Base-by-base conservation (phyloP, 1,140 invertebrate species). In the Phortica variegata region DNA sequence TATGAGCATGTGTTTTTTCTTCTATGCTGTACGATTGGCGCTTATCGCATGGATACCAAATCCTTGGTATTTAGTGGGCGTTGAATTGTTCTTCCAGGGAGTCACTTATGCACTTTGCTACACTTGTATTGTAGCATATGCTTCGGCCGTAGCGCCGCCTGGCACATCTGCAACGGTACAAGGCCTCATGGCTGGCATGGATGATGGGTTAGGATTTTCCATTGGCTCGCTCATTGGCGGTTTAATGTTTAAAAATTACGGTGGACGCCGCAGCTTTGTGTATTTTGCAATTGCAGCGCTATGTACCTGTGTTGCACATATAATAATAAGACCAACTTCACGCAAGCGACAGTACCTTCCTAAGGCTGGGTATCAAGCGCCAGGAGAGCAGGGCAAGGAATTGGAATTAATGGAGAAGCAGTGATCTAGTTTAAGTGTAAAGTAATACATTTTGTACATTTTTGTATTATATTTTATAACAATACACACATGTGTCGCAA, bases 131-230 rank as follows among this genome's bases (percentile, higher is more conserved):
- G 88, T 90, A 4, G 83, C 83, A 0, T 90, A 90, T 61, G 88
- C 88, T 1, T 87, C 86, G 23, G 83, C 80, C 4, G 79, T 90
- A 15, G 81, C 87, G 0, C 88, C 89, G 1, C 82, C 84, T 0
- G 88, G 88, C 1, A 84, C 88, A n/a, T 88, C 87, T 3, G 87
- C 88, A 2, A 90, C 88, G 0, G 84, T 90, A 15, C 88, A 91
- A 69, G 88, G 88, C 1, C 81, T 91, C 29, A 85, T 88, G 21
- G 87, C 87, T n/a, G 88, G 88, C 15, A 85, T 89, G 83, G 87
- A 90, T 58, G 88, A 90, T 55, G 88, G 87, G 0, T 77, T 90
- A 16, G 88, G 88, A 29, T 86, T 82, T 58, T 80, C 83, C 2
- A 63, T 86, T 26, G 85, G 85, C 3, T 84, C 82, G 49, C 54